Percentiles rank a stretch among this genome's conserved stretches.
phyloP scores from a whole-genome alignment of 2,113 vertebrate genomes.

The Taxidea taxus region DNA sequence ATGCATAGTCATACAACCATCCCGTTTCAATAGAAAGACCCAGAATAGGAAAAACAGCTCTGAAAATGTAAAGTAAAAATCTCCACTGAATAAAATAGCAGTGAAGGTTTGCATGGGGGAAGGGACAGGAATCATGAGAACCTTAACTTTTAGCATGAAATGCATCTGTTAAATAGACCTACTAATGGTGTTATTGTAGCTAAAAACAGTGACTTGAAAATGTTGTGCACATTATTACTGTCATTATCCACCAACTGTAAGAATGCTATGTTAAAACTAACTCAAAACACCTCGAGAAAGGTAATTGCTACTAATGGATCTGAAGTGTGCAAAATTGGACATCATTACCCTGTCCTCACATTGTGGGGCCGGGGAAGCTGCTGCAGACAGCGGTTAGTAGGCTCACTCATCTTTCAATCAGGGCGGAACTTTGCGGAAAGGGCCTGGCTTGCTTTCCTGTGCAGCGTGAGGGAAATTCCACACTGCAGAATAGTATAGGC shows the following conservation, averaged over 20 bases:
- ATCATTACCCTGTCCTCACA: conserved; percentile 93
- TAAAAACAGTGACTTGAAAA: conserved; percentile 88
- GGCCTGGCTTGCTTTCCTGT: conserved; percentile 81
- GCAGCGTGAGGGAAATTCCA: conserved; percentile 81
- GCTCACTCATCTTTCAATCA: conserved; percentile 87
- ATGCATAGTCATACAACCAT: neutral
- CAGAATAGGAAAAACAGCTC: conserved; percentile 15
- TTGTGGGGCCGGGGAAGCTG: conserved; percentile 84
- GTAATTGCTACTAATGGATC: conserved; percentile 96
- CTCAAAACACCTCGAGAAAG: conserved; percentile 93
- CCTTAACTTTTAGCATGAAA: conserved; percentile 84
- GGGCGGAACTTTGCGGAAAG: conserved; percentile 87
- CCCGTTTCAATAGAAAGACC: neutral
- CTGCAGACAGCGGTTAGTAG: conserved; percentile 79
- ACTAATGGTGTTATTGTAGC: conserved; percentile 86
- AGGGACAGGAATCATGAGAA: conserved; percentile 64
- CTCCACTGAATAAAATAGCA: conserved; percentile 52
- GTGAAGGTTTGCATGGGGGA: neutral
- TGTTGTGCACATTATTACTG: conserved; percentile 88
- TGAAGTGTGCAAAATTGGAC: conserved; percentile 94
- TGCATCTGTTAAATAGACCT: conserved; percentile 85
- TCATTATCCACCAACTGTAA: conserved; percentile 92
- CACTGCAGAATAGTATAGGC: conserved; percentile 55
- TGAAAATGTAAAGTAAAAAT: conserved; percentile 56
- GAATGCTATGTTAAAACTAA: conserved; percentile 91